Conservation (phyloP, 2,113 vertebrate species). For the Balaeniceps rex region DNA sequence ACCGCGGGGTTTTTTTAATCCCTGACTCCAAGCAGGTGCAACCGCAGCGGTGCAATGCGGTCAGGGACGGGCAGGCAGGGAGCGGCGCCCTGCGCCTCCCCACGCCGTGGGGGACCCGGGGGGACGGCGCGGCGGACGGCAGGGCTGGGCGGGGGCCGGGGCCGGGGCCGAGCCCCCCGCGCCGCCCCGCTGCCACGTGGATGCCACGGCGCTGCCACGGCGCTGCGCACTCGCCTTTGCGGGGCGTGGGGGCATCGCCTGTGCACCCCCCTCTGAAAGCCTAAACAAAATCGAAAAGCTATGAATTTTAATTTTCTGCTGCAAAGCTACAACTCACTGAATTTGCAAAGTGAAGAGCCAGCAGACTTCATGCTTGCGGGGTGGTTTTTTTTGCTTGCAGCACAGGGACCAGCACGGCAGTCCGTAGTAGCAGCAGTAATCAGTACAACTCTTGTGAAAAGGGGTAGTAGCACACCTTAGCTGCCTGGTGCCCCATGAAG, state of each 20-base stretch:
- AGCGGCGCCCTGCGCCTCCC: neutral
- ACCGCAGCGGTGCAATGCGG: neutral
- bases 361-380: fast-evolving
- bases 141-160: too few species aligned
- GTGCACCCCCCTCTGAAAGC: neutral
- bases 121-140: neutral
- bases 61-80: fast-evolving
- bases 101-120: neutral
- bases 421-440: fast-evolving
- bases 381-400: too few species aligned
- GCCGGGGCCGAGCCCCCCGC: neutral
- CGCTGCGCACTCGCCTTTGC: neutral
- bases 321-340: neutral
- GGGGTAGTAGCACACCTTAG: fast-evolving
- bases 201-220: neutral
- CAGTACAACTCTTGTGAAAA: fast-evolving
- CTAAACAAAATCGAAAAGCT: too few species aligned
- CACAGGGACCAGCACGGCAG: fast-evolving
- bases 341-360: neutral
- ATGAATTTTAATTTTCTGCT: neutral
- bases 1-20: fast-evolving
- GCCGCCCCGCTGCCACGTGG: neutral
- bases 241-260: fast-evolving
- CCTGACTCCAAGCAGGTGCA: neutral
- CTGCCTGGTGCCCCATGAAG: too few species aligned